Conservation (phyloP, 1,140 invertebrate genomes). For the Sinella curviseta region DNA sequence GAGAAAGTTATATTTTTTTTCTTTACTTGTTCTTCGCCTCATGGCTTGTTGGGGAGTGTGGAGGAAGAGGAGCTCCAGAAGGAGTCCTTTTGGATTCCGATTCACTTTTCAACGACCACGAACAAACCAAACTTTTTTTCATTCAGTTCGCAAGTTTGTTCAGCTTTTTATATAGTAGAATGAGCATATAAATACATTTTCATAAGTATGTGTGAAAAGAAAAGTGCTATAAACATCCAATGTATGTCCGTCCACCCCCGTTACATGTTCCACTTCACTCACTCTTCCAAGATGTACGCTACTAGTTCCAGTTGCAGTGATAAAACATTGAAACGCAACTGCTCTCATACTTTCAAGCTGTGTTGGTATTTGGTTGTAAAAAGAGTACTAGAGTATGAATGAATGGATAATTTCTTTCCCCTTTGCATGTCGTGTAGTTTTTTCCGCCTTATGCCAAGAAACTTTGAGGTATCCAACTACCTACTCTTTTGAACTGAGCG, state of each 20-base stretch:
- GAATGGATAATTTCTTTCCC: constrained; percentile 8
- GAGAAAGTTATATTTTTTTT: background rate
- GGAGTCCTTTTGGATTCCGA: no score
- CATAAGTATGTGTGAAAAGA: background rate
- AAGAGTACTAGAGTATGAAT: background rate
- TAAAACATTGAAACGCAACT: background rate
- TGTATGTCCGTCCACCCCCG: no score
- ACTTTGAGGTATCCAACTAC: background rate
- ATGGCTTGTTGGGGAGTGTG: no score
- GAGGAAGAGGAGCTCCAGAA: no score
- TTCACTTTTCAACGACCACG: background rate
- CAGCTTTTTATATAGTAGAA: background rate
- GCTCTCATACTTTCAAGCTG: background rate
- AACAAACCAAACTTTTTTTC: background rate
- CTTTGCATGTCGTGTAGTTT: background rate
- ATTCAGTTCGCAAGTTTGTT: background rate
- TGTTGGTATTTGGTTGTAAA: background rate
- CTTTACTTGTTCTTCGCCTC: no score
- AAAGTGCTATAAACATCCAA: background rate
- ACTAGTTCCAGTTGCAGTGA: background rate
- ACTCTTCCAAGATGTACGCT: no score
- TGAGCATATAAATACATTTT: background rate
- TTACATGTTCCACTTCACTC: no score
- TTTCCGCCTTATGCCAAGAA: background rate
- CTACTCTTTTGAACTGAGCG: background rate